Percentiles rank a stretch among this genome's conserved stretches.
Conservation (phyloP, 2,888 invertebrate genomes). For the Xestia rhomboidea region DNA sequence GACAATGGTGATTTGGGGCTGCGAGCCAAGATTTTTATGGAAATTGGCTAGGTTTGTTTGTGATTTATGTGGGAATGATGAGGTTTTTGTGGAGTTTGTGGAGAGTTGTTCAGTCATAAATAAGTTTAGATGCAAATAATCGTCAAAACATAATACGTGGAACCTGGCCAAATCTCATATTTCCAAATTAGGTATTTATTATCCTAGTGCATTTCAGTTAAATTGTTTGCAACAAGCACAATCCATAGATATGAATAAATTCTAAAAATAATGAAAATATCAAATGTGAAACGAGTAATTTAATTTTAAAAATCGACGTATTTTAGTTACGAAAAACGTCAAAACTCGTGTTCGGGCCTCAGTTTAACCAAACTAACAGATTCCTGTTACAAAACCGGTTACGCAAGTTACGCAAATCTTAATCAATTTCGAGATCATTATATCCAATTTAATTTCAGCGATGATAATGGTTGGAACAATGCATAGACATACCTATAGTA, state of each 20-base stretch:
- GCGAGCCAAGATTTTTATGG: conserved; percentile 24
- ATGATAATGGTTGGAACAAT: not conserved
- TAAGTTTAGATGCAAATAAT: too few relatives aligned
- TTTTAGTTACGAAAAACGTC: too few relatives aligned
- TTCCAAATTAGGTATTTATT: too few relatives aligned
- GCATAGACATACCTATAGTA: not conserved
- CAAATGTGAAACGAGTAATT: too few relatives aligned
- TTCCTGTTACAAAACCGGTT: not conserved
- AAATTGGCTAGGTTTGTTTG: conserved; percentile 9
- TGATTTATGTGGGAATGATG: conserved; percentile 13
- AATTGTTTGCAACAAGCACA: too few relatives aligned
- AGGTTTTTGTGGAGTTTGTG: not conserved
- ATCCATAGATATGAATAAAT: too few relatives aligned
- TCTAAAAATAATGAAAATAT: too few relatives aligned
- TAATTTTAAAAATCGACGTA: too few relatives aligned
- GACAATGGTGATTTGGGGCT: conserved; percentile 28
- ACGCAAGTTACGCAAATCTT: not conserved
- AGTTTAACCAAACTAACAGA: not conserved
- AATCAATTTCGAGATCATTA: not conserved
- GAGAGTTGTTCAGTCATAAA: not conserved
- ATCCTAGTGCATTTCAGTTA: too few relatives aligned
- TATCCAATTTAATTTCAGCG: not conserved
- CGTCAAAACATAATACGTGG: not conserved
- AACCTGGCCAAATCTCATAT: not conserved
- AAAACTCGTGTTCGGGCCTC: too few relatives aligned